Base-by-base conservation (phyloP, 1,140 invertebrate genomes). In the Drosophila kohkoa region DNA sequence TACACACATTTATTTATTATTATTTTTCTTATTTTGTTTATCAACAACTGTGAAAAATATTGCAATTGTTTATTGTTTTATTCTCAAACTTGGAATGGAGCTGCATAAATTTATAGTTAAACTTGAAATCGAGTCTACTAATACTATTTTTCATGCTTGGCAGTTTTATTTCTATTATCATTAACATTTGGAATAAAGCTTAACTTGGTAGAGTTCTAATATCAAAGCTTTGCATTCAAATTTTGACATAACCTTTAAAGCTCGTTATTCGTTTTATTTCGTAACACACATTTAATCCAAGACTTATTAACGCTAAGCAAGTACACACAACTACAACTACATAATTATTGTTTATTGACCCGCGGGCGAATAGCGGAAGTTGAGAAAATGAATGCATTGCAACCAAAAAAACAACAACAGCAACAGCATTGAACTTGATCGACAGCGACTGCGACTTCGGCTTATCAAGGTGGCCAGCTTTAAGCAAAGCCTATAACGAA, bases 391-490 rank as follows among this genome's bases (percentile, higher is more conserved):
- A 25, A 69, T 89, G 85, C 82, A 87, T 45, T 63, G 62, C 58
- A 71, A 58, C 60, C 5, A 7, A 38, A 38, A 38, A 5, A 32
- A 32, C 30, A 32, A 32, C 30, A 32, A 32, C 30, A 32, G 60
- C 57, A 70, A 57, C 60, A 82, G 69, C 85, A 89, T 89, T 89
- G 85, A 89, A 89, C 85, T 89, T 89, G 81, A 54, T 62, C 52
- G 52, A 43, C 41, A 7, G 41, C 16, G 66, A 38, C 35, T 38
- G 35, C 35, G 35, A 38, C 35, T 38, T 38, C 52, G 68, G 64
- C 77, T 72, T 77, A 87, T 88, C 83, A 87, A 87, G 83, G 83
- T 86, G 82, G 82, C 79, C 71, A 82, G 82, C 79, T 86, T 86
- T 86, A 30, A 68, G 72, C 63, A 59, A 64, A 77, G 65, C 70